phyloP scores from a whole-genome alignment of 2,113 vertebrate species.

The Chrysochloris asiatica region DNA sequence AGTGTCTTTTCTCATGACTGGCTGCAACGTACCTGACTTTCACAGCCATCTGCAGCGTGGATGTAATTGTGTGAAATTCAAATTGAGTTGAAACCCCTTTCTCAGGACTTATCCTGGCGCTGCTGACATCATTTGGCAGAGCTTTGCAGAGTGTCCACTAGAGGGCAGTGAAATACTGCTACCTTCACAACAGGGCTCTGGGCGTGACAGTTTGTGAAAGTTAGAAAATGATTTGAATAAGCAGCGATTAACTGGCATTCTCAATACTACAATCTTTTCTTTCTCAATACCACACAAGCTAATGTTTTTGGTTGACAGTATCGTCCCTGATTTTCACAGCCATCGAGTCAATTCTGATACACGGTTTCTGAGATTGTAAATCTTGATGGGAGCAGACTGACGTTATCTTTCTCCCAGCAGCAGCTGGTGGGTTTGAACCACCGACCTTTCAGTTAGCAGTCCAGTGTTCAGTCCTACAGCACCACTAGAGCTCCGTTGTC shows the following conservation, averaged over 20 bases:
- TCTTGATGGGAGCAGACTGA: too few species aligned
- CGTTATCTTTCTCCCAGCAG: too few species aligned
- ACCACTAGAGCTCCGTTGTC: too few species aligned
- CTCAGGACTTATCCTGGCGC: background rate
- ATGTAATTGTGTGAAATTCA: constrained; percentile 29
- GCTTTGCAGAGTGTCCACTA: constrained; percentile 48
- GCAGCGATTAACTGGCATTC: background rate
- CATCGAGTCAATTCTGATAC: too few species aligned
- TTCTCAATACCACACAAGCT: background rate
- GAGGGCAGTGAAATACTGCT: constrained; percentile 80
- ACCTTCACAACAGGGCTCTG: background rate
- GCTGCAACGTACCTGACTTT: constrained; percentile 11
- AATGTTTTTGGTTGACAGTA: constrained; percentile 16
- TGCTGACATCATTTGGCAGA: background rate
- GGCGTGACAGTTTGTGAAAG: constrained; percentile 7
- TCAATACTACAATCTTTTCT: background rate
- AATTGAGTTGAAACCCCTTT: constrained; percentile 9
- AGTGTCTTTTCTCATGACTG: background rate
- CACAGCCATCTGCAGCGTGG: background rate
- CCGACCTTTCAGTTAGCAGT: too few species aligned
- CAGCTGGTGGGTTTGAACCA: too few species aligned
- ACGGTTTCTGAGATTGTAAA: too few species aligned
- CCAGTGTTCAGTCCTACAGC: too few species aligned
- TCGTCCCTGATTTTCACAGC: too few species aligned
- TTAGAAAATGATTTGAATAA: constrained; percentile 19